phyloP scores from a whole-genome alignment of 2,797 vertebrate species.

The Antrozous pallidus region DNA sequence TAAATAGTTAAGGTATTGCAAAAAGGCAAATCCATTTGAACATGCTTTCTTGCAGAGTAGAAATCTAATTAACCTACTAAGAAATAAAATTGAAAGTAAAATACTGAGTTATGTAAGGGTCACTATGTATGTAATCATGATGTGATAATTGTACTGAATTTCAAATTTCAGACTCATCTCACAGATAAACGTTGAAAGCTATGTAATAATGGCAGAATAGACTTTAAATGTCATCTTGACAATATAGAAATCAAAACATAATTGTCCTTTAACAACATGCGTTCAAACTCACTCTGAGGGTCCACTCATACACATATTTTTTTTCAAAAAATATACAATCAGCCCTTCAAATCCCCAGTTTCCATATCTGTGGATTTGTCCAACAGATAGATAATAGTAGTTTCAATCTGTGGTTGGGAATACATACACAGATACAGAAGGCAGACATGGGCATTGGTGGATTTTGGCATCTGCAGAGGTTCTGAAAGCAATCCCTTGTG shows the following conservation, averaged over 20 bases:
- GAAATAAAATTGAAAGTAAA: not conserved
- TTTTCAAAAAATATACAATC: not conserved
- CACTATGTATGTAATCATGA: not conserved
- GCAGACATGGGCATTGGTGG: not conserved
- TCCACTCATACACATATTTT: not conserved
- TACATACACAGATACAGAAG: not conserved
- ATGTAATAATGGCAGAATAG: not conserved
- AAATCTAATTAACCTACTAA: not conserved
- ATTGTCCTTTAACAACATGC: not conserved
- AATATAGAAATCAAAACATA: not conserved
- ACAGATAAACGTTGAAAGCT: not conserved
- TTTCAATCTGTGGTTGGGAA: not conserved
- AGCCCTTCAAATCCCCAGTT: too few relatives aligned
- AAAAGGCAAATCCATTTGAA: not conserved
- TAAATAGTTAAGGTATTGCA: not conserved
- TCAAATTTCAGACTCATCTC: not conserved
- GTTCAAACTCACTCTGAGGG: not conserved
- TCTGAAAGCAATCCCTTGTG: not conserved
- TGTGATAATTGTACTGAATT: not conserved
- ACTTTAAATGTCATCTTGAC: not conserved
- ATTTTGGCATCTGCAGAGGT: not conserved
- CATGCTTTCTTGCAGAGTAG: not conserved
- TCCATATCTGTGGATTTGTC: not conserved
- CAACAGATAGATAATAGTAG: not conserved
- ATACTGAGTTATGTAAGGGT: not conserved